phyloP scores from a whole-genome alignment of 1,140 invertebrate species.

The Drosophila yakuba region DNA sequence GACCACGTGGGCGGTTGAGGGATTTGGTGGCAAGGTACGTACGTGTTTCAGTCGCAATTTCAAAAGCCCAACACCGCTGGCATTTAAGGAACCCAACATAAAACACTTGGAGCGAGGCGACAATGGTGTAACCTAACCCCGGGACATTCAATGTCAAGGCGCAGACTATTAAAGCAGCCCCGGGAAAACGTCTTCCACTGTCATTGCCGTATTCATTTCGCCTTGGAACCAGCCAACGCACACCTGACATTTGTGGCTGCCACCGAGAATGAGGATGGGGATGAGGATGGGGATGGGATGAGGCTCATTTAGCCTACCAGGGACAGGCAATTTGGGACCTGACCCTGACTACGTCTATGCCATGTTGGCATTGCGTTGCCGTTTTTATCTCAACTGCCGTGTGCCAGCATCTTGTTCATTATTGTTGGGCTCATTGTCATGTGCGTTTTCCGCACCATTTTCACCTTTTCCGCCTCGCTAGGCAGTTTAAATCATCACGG shows the following conservation, averaged over 20 bases:
- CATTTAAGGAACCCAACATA: conserved; percentile 66
- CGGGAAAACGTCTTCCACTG: conserved; percentile 42
- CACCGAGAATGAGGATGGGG: conserved; percentile 17
- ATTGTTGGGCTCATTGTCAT: conserved; percentile 55
- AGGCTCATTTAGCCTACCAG: conserved; percentile 51
- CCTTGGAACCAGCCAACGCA: conserved; percentile 24
- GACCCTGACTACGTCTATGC: conserved; percentile 51
- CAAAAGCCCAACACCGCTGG: conserved; percentile 56
- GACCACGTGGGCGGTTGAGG: conserved; percentile 4
- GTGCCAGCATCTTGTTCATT: conserved; percentile 45
- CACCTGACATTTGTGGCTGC: conserved; percentile 68
- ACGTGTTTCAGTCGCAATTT: conserved; percentile 65
- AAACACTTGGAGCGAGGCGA: conserved; percentile 48
- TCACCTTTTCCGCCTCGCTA: conserved; percentile 67
- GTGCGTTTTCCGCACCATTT: conserved; percentile 65
- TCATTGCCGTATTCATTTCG: conserved; percentile 33
- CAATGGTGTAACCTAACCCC: conserved; percentile 51
- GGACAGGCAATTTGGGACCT: conserved; percentile 59
- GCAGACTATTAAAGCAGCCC: conserved; percentile 56
- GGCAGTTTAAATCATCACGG: conserved; percentile 77
- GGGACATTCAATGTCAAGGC: conserved; percentile 72
- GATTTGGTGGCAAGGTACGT: conserved; percentile 43
- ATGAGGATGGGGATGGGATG: conserved; percentile 25
- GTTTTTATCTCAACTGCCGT: conserved; percentile 56
- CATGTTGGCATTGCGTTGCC: conserved; percentile 49